phyloP scores from a whole-genome alignment of 2,888 invertebrate species.

The Lasioglossum vierecki region DNA sequence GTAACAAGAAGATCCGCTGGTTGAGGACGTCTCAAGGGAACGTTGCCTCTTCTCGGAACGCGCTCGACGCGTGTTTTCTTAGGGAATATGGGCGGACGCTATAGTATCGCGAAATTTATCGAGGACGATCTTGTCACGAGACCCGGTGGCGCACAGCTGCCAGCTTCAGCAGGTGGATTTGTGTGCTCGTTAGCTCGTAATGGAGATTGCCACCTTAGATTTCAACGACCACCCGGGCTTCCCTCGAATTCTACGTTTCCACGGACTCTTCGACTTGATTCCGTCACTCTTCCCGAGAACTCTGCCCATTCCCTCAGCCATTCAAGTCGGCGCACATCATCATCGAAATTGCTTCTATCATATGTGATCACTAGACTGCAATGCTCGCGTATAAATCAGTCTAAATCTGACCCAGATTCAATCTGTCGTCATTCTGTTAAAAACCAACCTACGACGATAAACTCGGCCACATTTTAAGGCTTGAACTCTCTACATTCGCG shows the following conservation, averaged over 20 bases:
- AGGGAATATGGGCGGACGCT: background rate
- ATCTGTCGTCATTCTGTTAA: too few species aligned
- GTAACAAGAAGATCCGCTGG: background rate
- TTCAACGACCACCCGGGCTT: conserved; percentile 55
- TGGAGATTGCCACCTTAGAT: conserved; percentile 67
- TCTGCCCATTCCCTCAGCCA: background rate
- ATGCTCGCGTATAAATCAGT: too few species aligned
- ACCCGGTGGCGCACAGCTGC: conserved; percentile 51
- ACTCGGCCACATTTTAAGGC: too few species aligned
- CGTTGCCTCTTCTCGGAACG: background rate
- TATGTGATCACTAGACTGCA: too few species aligned
- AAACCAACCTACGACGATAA: too few species aligned
- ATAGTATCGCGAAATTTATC: conserved; percentile 26
- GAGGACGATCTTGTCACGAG: conserved; percentile 52
- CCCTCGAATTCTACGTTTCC: conserved; percentile 44
- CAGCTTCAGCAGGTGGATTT: conserved; percentile 58
- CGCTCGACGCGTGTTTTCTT: conserved; percentile 12
- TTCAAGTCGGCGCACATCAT: background rate
- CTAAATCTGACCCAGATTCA: too few species aligned
- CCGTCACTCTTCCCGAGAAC: background rate
- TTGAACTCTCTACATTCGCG: too few species aligned
- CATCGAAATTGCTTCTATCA: background rate
- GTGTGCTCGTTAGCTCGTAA: conserved; percentile 63
- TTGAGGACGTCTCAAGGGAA: background rate
- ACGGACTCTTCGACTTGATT: background rate